Conservation (phyloP, 2,113 vertebrate species). For the Geothlypis trichas region DNA sequence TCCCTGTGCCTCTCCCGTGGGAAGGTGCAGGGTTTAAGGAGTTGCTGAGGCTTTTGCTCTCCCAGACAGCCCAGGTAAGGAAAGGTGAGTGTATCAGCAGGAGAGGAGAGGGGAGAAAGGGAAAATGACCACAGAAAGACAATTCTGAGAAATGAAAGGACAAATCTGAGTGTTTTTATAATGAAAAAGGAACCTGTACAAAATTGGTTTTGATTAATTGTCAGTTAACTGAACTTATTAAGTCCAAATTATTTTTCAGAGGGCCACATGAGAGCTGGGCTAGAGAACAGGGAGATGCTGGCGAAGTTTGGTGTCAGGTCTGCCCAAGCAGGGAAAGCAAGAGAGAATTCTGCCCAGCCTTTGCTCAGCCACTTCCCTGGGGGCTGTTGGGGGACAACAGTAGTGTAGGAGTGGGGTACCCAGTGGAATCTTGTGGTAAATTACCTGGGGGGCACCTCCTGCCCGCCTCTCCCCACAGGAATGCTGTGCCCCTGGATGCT, state of each 20-base stretch:
- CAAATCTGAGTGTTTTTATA: neutral
- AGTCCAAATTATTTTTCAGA: conserved; percentile 8
- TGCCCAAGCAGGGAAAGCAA: neutral
- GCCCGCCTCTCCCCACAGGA: neutral
- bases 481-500: fast-evolving
- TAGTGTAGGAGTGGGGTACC: fast-evolving
- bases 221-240: neutral
- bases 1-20: neutral
- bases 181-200: neutral
- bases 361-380: neutral
- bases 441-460: neutral
- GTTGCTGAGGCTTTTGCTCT: conserved; percentile 15
- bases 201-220: conserved; percentile 36
- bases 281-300: neutral
- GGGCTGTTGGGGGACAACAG: neutral
- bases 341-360: neutral
- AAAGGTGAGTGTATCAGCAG: neutral
- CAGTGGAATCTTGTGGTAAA: neutral
- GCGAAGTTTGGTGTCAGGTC: neutral
- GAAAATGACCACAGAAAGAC: neutral
- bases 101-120: neutral
- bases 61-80: neutral
- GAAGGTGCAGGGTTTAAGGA: neutral
- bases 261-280: neutral
- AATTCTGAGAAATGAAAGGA: neutral